These are phyloP conservation scores for Dendrolimus kikuchii DNA, from an alignment of 1,140 invertebrate genomes.

Conservation along the genomic window DNA sequence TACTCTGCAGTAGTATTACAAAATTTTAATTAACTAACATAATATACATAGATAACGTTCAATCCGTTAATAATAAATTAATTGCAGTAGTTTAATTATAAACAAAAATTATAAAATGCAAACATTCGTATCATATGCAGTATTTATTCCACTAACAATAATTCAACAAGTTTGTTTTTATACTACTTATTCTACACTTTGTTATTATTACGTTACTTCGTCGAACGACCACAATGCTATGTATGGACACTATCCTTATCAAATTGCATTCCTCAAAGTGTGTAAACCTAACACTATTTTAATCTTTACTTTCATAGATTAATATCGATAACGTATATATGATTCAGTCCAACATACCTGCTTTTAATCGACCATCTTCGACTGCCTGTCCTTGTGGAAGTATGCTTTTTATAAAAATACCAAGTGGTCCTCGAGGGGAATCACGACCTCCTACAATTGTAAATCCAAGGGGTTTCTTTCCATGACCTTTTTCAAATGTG, in stretches of 20 bases:
- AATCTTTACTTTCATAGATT: background rate
- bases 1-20: too few relatives aligned
- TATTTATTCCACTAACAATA: conserved; percentile 16
- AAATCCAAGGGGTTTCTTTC: conserved; percentile 90
- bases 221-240: conserved; percentile 22
- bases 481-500: conserved; percentile 86
- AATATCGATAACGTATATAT: background rate
- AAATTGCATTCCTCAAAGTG: conserved; percentile 25
- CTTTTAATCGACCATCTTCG: conserved; percentile 86
- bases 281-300: conserved; percentile 5
- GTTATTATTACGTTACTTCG: conserved; percentile 20
- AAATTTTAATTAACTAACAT: too few relatives aligned
- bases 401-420: conserved; percentile 93
- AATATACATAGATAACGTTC: background rate
- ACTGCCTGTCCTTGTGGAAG: conserved; percentile 90
- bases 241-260: conserved; percentile 38
- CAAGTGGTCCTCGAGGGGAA: conserved; percentile 89
- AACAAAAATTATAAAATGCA: conserved; percentile 9
- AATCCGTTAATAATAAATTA: background rate
- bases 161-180: conserved; percentile 13
- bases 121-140: conserved; percentile 15
- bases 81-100: background rate
- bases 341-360: conserved; percentile 46
- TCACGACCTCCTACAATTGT: conserved; percentile 93
- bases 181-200: conserved; percentile 18